Evolutionary conservation across 2,113 vertebrate species (phyloP), one percentile per base, ranked within the genome.

Genomic region (Garra rufa): DNA sequence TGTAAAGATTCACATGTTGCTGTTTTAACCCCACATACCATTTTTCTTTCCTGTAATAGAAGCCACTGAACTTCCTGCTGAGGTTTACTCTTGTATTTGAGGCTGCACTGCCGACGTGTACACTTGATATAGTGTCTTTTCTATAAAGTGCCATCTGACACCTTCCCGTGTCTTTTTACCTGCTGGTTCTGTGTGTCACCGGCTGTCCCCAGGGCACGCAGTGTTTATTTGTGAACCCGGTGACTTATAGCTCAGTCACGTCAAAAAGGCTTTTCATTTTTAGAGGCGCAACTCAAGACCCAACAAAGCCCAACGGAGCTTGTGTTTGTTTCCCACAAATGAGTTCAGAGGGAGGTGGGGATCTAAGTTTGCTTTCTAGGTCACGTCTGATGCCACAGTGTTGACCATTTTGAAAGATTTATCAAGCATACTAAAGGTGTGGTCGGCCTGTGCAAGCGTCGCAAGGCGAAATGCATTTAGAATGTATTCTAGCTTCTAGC

Each of bases 261-360:
- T 70, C n/a, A 57, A 71, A 30, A 77, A 14, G 14, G 43, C 41
- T 79, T 83, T 82, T 85, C 28, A 24, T 26, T 84, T 90, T 90
- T 83, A 91, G 82, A 63, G 69, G 76, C 52, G 76, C 71, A 79
- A 78, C 84, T 83, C 78, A 88, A 87, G 65, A 69, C 80, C 84
- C 67, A 57, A 92, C 94, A 94, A 92, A 93, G 91, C 92, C 90
- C 34, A 92, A 89, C 92, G 90, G 91, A 90, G 88, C 90, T 90
- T 90, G 90, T 93, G 91, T 91, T 86, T 70, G 61, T 59, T 48
- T 24, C 65, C 85, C 71, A 57, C 21, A 79, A 82, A 78, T 70
- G 5, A 81, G 24, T 50, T 52, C 69, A 71, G 52, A 50, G 14
- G 74, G 13, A 63, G 26, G 30, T 43, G 41, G 77, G 65, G 26